These are phyloP conservation scores for Tragelaphus imberbis DNA, from an alignment of 2,113 vertebrate species.

Conservation along the genomic window DNA sequence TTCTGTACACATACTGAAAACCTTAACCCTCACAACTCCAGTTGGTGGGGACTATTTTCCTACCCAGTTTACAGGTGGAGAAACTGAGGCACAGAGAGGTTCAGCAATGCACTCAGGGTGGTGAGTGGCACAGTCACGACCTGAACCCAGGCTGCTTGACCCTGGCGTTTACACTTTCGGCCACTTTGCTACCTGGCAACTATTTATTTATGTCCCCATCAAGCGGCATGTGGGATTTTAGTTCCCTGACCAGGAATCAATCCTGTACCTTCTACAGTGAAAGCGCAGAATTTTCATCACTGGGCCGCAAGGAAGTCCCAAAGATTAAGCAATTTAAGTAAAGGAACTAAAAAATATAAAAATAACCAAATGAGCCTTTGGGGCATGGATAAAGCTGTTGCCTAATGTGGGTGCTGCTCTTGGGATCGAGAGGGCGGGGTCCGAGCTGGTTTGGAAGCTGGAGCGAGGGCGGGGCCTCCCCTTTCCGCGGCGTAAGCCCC, in stretches of 20 bases:
- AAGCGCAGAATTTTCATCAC: not conserved
- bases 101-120: fast-evolving
- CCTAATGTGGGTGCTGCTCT: not conserved
- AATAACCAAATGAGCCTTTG: not conserved
- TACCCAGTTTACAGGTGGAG: not conserved
- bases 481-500: fast-evolving
- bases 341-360: not conserved
- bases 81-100: not conserved
- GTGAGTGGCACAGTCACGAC: not conserved
- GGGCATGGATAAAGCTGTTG: not conserved
- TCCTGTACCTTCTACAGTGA: not conserved
- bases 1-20: too few species aligned
- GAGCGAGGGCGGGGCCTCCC: not conserved
- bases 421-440: not conserved
- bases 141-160: not conserved
- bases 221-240: not conserved
- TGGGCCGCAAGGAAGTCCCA: not conserved
- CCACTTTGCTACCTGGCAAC: not conserved
- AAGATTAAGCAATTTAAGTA: not conserved
- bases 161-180: not conserved
- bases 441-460: not conserved
- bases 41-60: not conserved
- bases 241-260: not conserved
- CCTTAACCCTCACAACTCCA: not conserved
- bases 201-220: not conserved